Evolutionary conservation across 2,797 vertebrate species (phyloP).

Genomic region (Mionectes olivaceus): DNA sequence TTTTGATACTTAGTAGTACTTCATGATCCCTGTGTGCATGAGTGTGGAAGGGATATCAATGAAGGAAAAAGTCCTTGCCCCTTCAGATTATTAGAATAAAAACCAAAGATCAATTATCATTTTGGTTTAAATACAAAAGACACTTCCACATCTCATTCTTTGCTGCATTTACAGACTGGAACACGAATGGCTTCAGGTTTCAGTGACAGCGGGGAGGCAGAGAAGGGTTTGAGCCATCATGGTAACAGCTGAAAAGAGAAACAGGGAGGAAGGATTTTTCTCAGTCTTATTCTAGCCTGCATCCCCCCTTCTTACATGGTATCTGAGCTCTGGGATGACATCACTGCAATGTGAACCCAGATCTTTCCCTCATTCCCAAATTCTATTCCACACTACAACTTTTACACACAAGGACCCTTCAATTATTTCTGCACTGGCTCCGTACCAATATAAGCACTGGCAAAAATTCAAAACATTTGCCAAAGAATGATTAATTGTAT

Average conservation of each 20-base stretch:
- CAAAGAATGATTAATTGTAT: neutral
- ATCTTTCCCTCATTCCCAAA: neutral
- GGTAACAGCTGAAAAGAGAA: neutral
- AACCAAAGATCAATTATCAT: neutral
- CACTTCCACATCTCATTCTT: neutral
- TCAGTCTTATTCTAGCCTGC: neutral
- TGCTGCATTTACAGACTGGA: neutral
- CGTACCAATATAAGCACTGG: constrained; percentile 16
- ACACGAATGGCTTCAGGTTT: neutral
- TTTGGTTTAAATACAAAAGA: neutral
- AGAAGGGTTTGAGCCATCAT: neutral
- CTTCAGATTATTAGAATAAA: neutral
- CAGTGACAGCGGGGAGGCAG: neutral
- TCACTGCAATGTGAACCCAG: neutral
- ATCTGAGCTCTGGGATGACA: neutral
- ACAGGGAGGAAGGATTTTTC: neutral
- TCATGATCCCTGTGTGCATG: neutral
- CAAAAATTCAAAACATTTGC: neutral
- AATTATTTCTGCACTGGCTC: constrained; percentile 26
- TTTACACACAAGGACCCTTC: neutral
- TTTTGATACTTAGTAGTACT: neutral
- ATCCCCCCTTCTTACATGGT: neutral
- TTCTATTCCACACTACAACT: neutral
- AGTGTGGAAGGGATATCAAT: neutral
- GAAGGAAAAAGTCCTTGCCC: neutral